Evolutionary conservation across 1,140 invertebrate species (phyloP).

Genomic region (Drosophila arizonae): DNA sequence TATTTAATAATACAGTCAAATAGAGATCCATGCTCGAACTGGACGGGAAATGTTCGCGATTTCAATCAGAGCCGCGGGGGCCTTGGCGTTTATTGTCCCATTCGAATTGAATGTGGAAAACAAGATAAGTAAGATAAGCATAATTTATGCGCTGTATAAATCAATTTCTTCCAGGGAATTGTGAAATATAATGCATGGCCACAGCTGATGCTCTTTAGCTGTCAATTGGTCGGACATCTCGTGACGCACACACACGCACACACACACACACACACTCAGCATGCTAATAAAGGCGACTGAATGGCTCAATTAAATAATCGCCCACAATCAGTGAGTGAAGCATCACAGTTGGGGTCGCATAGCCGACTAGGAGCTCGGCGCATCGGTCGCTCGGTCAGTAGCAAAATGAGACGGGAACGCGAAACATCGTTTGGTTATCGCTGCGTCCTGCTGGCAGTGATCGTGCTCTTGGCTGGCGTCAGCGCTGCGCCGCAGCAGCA

Average conservation of each 20-base stretch:
- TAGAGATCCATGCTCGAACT: conserved; percentile 1
- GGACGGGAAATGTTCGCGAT: conserved; percentile 3
- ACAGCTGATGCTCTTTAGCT: background rate
- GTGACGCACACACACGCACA: conserved; percentile 2
- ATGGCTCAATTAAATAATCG: conserved; percentile 74
- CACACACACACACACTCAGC: background rate
- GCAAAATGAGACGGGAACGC: conserved; percentile 27
- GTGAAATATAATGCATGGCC: background rate
- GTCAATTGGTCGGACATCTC: conserved; percentile 26
- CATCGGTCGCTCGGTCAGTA: conserved; percentile 9
- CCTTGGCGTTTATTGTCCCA: background rate
- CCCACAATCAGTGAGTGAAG: conserved; percentile 16
- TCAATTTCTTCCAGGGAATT: conserved; percentile 13
- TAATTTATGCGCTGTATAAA: conserved; percentile 21
- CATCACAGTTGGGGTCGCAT: background rate
- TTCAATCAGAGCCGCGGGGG: conserved; percentile 1
- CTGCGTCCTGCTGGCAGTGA: conserved; percentile 2
- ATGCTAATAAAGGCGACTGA: conserved; percentile 10
- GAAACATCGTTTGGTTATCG: conserved; percentile 13
- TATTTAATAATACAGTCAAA: conserved; percentile 32
- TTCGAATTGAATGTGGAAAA: background rate
- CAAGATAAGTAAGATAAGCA: conserved; percentile 7
- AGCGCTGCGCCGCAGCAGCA: conserved; percentile 10
- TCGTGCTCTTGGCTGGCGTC: conserved; percentile 2
- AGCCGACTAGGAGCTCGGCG: background rate